Percentiles rank a stretch among this genome's conserved stretches.
Evolutionary conservation across 2,888 invertebrate species (phyloP).

Genomic region (Philonicus albiceps): DNA sequence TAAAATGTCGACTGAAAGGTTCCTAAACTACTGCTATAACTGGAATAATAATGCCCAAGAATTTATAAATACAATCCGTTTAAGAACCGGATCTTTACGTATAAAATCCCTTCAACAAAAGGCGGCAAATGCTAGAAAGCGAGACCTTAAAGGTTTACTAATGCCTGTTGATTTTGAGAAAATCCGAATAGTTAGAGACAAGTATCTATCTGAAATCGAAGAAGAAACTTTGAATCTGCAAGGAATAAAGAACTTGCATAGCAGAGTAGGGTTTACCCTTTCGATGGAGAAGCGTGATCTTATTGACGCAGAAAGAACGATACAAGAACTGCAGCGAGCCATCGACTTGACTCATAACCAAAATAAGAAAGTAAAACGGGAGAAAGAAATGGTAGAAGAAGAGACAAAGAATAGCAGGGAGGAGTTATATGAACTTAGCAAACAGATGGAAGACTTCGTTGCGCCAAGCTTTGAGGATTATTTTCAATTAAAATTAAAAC

Average conservation of each 20-base stretch:
- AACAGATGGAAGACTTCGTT: neutral
- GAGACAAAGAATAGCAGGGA: neutral
- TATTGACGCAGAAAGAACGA: neutral
- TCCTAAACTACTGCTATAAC: neutral
- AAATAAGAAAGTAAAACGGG: neutral
- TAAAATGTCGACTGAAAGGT: neutral
- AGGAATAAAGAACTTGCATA: neutral
- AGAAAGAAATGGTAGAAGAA: neutral
- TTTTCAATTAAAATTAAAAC: neutral
- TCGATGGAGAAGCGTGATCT: neutral
- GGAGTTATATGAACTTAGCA: neutral
- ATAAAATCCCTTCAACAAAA: neutral
- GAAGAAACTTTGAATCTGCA: neutral
- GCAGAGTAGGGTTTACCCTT: neutral
- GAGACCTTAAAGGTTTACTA: neutral
- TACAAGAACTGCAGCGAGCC: neutral
- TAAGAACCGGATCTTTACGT: neutral
- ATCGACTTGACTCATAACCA: neutral
- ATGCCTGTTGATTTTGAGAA: neutral
- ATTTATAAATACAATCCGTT: neutral
- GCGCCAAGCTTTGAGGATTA: neutral
- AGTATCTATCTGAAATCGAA: neutral
- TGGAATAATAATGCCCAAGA: neutral
- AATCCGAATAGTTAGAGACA: neutral
- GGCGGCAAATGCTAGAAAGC: neutral